These are phyloP conservation scores for Caenorhabditis virilis DNA, from an alignment of 2,888 invertebrate genomes.

Conservation along the genomic window DNA sequence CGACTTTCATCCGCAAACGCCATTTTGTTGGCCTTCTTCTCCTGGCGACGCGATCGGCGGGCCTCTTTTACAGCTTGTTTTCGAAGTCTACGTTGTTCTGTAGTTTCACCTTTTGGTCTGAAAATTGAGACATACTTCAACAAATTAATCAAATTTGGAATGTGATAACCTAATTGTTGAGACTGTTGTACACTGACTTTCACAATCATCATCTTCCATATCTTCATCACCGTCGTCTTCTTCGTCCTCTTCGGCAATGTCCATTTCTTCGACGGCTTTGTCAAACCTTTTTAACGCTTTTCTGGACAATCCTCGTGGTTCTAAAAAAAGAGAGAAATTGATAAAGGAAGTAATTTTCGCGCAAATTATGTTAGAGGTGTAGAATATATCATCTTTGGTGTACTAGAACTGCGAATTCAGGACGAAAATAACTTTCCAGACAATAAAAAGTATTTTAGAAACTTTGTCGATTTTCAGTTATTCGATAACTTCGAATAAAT, in stretches of 20 bases:
- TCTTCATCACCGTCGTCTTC: slow-evolving; percentile 39
- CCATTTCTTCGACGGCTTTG: slow-evolving; percentile 47
- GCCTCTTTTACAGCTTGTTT: slow-evolving; percentile 83
- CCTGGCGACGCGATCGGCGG: slow-evolving; percentile 71
- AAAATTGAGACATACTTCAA: no score
- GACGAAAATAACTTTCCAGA: no score
- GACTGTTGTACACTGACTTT: slow-evolving; percentile 13
- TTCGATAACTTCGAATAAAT: no score
- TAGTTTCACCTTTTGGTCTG: slow-evolving; percentile 79
- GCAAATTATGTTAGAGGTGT: neutral
- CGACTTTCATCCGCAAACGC: slow-evolving; percentile 49
- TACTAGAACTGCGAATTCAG: no score
- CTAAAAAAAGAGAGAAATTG: slow-evolving; percentile 23
- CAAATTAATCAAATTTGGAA: neutral
- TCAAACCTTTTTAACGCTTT: slow-evolving; percentile 45
- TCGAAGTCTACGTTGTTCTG: slow-evolving; percentile 80
- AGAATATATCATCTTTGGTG: no score
- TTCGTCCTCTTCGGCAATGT: slow-evolving; percentile 32
- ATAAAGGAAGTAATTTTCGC: neutral
- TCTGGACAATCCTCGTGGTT: slow-evolving; percentile 59
- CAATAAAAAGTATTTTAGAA: no score
- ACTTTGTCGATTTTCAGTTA: no score
- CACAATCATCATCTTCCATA: slow-evolving; percentile 31
- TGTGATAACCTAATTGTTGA: slow-evolving; percentile 3
- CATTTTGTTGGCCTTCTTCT: slow-evolving; percentile 60